Conservation (phyloP, 2,113 vertebrate species). For the Theristicus caerulescens region DNA sequence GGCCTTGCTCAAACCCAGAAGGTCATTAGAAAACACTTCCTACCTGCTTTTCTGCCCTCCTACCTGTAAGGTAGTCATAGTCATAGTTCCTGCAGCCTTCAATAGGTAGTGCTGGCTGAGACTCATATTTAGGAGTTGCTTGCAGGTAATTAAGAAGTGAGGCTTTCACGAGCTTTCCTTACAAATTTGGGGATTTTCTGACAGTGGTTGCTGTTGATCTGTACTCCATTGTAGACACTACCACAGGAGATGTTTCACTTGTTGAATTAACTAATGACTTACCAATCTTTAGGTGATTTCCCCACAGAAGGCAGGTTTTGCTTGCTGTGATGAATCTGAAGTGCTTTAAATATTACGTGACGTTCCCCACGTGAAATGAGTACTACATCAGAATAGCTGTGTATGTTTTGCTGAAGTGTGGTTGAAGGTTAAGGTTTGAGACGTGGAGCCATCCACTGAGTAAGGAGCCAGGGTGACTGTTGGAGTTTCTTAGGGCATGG, state of each 20-base stretch:
- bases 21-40: background rate
- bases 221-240: background rate
- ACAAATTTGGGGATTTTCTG: background rate
- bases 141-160: background rate
- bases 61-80: background rate
- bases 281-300: background rate
- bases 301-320: background rate
- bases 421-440: background rate
- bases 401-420: background rate
- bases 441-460: too few relatives aligned
- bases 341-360: background rate
- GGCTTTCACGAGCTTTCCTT: background rate
- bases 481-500: background rate
- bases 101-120: background rate
- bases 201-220: background rate
- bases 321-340: background rate
- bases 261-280: background rate
- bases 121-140: background rate
- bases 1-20: background rate
- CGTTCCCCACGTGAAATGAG: rapidly evolving
- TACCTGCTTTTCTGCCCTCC: background rate
- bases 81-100: background rate
- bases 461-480: background rate
- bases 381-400: background rate
- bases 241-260: background rate